Conservation (phyloP, 2,888 invertebrate genomes). For the Scaptomyza tumidula region DNA sequence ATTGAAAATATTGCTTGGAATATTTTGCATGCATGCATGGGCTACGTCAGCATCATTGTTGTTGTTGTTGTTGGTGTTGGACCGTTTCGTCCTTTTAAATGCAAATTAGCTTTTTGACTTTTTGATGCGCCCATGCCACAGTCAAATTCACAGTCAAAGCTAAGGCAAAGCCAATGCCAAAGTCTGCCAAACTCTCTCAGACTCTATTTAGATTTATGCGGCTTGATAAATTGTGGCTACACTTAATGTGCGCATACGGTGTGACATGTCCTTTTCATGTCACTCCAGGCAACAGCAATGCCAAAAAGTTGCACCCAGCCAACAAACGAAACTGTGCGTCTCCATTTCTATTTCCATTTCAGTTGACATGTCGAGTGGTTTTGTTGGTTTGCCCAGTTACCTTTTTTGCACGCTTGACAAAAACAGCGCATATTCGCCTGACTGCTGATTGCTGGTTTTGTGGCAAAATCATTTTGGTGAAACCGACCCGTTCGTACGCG, state of each 20-base stretch:
- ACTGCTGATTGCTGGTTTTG: constrained; percentile 24
- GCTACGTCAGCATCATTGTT: constrained; percentile 61
- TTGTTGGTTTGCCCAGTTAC: constrained; percentile 59
- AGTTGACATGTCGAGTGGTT: constrained; percentile 79
- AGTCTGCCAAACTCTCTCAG: constrained; percentile 56
- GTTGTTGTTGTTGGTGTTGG: constrained; percentile 32
- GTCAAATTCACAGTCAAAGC: constrained; percentile 18
- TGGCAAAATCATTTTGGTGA: constrained; percentile 57
- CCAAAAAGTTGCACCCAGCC: constrained; percentile 63
- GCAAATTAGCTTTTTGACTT: constrained; percentile 81
- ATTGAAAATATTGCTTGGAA: constrained; percentile 76
- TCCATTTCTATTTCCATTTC: constrained; percentile 59
- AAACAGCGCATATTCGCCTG: constrained; percentile 52
- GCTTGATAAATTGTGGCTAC: constrained; percentile 80
- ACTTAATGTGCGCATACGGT: constrained; percentile 78
- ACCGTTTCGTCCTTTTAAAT: constrained; percentile 69
- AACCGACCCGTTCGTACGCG: constrained; percentile 45
- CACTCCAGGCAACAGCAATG: constrained; percentile 50
- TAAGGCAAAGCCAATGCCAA: constrained; percentile 18
- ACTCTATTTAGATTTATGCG: constrained; percentile 79
- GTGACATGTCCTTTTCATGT: constrained; percentile 79
- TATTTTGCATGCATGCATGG: constrained; percentile 57
- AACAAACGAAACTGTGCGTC: constrained; percentile 10
- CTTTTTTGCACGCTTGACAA: constrained; percentile 70
- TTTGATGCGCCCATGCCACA: constrained; percentile 66